Evolutionary conservation across 2,888 invertebrate species (phyloP), one percentile per base, ranked within the genome.

Genomic region (Drepana falcataria): DNA sequence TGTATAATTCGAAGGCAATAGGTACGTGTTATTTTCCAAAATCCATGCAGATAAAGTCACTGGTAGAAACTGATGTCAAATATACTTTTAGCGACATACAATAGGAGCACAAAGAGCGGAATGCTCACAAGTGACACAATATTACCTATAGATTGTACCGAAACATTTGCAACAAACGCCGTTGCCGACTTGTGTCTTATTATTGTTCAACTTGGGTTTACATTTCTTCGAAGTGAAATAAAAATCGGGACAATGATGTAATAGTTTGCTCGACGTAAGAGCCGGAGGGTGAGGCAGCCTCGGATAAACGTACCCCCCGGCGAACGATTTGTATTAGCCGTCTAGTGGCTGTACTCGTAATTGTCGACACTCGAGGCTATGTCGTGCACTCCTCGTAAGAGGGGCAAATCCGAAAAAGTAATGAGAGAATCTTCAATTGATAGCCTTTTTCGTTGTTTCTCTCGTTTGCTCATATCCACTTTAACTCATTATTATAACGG

Each of bases 301-400:
- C 77, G 80, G 83, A 85, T 86, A 87, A 87, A 85, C 83, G 85
- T 78, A 81, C 80, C 87, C 87, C 76, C 75, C 75, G 75, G 90
- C 84, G 78, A 82, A 76, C 87, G 87, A 88, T 90, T 89, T 90
- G 89, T 90, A 89, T 89, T 89, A 89, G 87, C 85, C 81, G 85
- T 84, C 86, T 87, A 83, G 86, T 81, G 44, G 81, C 83, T 84
- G 82, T 82, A 80, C 83, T 77, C 81, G 89, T 90, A 89, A 90
- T 91, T 88, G 89, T 87, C 83, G 83, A 81, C 76, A 83, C 89
- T 77, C 68, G 73, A 67, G 81, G 90, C 88, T 78, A 75, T 79
- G 75, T 77, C 78, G 75, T 77, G 75, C 81, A 82, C 81, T 82
- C 76, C 75, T 79, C 75, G 75, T 78, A 78, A 82, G 77, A 77